Base-by-base conservation (phyloP, 2,888 invertebrate species). In the Sicus ferrugineus region DNA sequence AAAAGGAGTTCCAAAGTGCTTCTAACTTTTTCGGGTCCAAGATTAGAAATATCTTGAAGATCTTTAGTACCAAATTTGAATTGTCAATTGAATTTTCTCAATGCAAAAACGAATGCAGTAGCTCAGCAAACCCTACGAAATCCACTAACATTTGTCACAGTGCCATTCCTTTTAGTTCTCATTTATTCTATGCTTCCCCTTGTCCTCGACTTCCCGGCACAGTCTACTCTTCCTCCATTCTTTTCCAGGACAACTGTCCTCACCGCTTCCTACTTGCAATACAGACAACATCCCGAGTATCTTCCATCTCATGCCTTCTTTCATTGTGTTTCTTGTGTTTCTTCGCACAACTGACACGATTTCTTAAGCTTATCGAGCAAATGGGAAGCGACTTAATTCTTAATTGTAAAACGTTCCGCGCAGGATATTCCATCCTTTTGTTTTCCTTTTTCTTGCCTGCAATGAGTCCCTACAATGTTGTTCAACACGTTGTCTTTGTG, bases 381-480 rank as follows among this genome's bases (percentile, higher is more conserved):
- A 63, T 63, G 48, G 26, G 63, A 63, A 63, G 63, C 63, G 48
- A 63, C 63, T 63, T 48, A 46, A 63, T 63, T 48, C 63, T 63
- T 63, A 63, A 63, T 63, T 48, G 48, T n/a, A n/a, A 31, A 26
- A 63, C 63, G 48, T 63, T 50, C 31, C 67, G 54, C 58, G 68
- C 67, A 58, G 50, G 5, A 19, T 26, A 68, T 66, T 66, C 34
- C 26, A 21, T 28, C 42, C 21, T 59, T 75, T 75, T 75, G 69
- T 73, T 71, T 73, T 66, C 74, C 23, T 73, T 26, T 46, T 54
- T 52, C 19, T 26, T 28, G 54, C 26, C 16, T 71, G 68, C 77
- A 73, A 73, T 76, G 75, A 76, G 71, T 74, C 74, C 64, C 78
- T 77, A 78, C 71, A 62, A 73, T 75, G 73, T 73, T 73, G 79